Evolutionary conservation across 1,140 invertebrate species (phyloP).

Genomic region (Bombus polaris): DNA sequence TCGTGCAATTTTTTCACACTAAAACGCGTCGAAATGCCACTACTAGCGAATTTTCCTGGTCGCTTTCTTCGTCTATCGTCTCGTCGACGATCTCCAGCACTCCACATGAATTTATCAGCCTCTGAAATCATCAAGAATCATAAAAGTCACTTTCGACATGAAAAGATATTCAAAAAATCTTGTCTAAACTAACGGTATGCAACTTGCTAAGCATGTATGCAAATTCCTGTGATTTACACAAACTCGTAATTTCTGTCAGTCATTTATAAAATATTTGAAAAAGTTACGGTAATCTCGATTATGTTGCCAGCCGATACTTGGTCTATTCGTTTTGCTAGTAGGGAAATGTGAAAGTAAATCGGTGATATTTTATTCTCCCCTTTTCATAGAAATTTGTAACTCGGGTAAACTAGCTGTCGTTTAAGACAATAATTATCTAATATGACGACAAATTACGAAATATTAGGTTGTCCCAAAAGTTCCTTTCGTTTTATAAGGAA

Average conservation of each 20-base stretch:
- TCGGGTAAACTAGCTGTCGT: background rate
- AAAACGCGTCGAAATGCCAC: background rate
- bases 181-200: background rate
- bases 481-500: too few relatives aligned
- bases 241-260: background rate
- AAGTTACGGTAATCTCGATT: background rate
- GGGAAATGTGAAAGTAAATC: background rate
- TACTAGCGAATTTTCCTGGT: background rate
- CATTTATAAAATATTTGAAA: background rate
- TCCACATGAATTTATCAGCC: background rate
- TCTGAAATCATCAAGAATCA: background rate
- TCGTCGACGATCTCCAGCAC: conserved; percentile 20
- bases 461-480: too few relatives aligned
- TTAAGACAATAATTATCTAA: background rate
- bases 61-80: conserved; percentile 12
- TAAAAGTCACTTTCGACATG: background rate
- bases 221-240: background rate
- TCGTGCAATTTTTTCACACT: background rate
- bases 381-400: background rate
- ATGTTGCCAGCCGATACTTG: background rate
- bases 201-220: too few relatives aligned
- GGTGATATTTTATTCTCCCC: background rate
- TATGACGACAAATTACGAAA: too few relatives aligned
- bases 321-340: too few relatives aligned
- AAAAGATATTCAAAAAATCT: background rate